Conservation (phyloP, 1,140 invertebrate species). For the Gonioctena quinquepunctata region DNA sequence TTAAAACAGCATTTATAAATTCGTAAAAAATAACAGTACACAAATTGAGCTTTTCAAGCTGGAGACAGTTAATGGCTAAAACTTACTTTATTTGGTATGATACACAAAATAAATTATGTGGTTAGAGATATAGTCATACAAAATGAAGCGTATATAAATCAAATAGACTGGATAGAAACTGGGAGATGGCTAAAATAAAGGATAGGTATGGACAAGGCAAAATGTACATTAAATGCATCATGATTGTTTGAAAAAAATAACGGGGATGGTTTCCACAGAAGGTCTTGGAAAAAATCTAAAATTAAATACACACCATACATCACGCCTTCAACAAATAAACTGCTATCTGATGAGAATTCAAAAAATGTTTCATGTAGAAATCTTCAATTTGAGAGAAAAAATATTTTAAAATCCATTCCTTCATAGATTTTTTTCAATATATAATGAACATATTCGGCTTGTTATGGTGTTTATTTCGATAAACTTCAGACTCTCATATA, state of each 20-base stretch:
- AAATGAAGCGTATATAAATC: neutral
- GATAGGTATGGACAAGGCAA: too few species aligned
- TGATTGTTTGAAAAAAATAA: neutral
- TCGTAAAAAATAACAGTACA: constrained; percentile 14
- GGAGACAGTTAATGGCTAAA: neutral
- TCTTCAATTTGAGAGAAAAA: too few species aligned
- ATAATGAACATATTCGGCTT: too few species aligned
- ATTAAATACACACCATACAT: too few species aligned
- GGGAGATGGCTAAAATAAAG: neutral
- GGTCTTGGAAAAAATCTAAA: too few species aligned
- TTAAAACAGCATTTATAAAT: neutral
- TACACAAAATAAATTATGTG: neutral
- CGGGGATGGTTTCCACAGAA: neutral
- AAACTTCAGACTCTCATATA: too few species aligned
- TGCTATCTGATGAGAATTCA: too few species aligned
- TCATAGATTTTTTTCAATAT: too few species aligned
- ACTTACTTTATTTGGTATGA: constrained; percentile 10
- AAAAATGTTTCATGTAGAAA: too few species aligned
- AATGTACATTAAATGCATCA: neutral
- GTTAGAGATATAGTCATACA: neutral
- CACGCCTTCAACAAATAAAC: too few species aligned
- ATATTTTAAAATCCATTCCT: too few species aligned
- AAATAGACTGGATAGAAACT: neutral
- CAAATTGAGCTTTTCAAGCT: constrained; percentile 11
- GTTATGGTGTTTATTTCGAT: too few species aligned